phyloP scores from a whole-genome alignment of 2,888 invertebrate species.

The Pollenia angustigena region DNA sequence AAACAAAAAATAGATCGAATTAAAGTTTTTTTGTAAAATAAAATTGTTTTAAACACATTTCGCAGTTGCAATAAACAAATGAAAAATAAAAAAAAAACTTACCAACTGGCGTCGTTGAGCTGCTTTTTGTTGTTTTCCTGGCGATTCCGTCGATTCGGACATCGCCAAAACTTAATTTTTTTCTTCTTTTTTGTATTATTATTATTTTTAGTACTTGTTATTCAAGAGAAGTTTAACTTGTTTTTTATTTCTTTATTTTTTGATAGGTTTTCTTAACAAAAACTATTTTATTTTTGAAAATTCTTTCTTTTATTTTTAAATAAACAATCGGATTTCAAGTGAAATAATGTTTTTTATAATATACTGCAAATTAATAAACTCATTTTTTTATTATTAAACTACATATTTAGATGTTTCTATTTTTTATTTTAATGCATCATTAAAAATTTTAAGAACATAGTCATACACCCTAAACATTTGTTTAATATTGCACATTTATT shows the following conservation, averaged over 20 bases:
- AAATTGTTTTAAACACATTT: background rate
- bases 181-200: slow-evolving; percentile 35
- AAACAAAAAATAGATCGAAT: background rate
- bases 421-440: slow-evolving; percentile 22
- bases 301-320: background rate
- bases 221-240: slow-evolving; percentile 58
- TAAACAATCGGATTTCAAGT: background rate
- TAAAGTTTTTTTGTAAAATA: background rate
- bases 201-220: slow-evolving; percentile 56
- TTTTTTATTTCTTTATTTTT: slow-evolving; percentile 30
- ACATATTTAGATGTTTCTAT: background rate
- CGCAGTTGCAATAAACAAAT: background rate
- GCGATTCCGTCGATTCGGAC: slow-evolving; percentile 84
- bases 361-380: slow-evolving; percentile 13
- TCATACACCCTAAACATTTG: slow-evolving; percentile 15
- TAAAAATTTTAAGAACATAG: slow-evolving; percentile 7
- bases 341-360: background rate
- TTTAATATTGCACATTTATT: slow-evolving; percentile 14
- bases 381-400: background rate
- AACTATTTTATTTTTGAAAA: slow-evolving; percentile 38
- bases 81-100: slow-evolving; percentile 76
- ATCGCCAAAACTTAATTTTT: slow-evolving; percentile 77
- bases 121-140: slow-evolving; percentile 81
- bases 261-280: background rate
- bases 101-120: slow-evolving; percentile 84